These are phyloP conservation scores for Amorpha juglandis DNA, from an alignment of 2,888 invertebrate genomes.

Conservation along the genomic window DNA sequence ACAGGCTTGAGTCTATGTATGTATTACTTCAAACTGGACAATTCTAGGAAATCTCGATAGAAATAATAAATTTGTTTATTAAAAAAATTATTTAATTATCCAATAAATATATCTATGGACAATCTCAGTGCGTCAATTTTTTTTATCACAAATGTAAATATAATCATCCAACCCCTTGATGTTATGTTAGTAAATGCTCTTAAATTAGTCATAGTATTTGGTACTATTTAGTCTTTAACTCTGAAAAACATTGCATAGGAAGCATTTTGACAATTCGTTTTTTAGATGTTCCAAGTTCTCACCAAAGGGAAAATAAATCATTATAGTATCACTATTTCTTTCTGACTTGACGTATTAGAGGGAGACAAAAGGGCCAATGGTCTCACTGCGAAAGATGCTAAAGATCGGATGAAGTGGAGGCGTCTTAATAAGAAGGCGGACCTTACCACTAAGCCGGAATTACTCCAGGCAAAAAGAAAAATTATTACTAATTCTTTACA, in stretches of 20 bases:
- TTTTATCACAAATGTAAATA: conserved; percentile 11
- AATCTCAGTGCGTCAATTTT: conserved; percentile 9
- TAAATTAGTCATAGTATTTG: conserved; percentile 4
- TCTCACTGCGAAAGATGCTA: too few species aligned
- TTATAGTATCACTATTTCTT: neutral
- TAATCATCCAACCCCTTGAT: neutral
- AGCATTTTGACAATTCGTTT: neutral
- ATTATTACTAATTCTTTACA: too few species aligned
- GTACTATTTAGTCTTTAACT: conserved; percentile 16
- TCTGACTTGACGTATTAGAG: too few species aligned
- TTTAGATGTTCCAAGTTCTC: too few species aligned
- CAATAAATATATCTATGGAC: conserved; percentile 15
- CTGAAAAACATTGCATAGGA: neutral
- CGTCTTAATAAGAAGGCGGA: too few species aligned
- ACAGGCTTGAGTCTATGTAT: too few species aligned
- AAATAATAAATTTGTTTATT: neutral
- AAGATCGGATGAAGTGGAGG: too few species aligned
- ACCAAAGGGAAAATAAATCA: neutral
- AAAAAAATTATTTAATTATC: conserved; percentile 12
- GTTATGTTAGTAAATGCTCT: conserved; percentile 10
- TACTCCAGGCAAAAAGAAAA: too few species aligned
- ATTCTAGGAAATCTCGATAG: neutral
- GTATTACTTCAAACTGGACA: neutral
- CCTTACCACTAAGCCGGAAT: too few species aligned
- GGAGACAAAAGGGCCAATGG: too few species aligned